phyloP scores from a whole-genome alignment of 2,797 vertebrate genomes.

The Sebastes dallii region DNA sequence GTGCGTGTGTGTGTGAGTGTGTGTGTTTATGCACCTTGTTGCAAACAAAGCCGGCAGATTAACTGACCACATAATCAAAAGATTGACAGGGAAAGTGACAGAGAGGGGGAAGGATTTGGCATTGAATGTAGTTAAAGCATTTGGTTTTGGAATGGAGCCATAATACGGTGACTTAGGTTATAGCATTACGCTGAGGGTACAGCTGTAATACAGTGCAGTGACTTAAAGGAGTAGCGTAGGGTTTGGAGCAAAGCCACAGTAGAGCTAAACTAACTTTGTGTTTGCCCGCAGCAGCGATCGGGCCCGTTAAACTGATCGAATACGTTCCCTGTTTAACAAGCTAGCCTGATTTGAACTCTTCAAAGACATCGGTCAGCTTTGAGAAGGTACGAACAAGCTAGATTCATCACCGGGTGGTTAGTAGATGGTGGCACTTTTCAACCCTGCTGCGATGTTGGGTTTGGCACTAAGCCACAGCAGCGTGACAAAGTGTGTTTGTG shows the following conservation, averaged over 20 bases:
- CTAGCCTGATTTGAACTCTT: background rate
- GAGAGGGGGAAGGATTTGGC: constrained; percentile 37
- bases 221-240: background rate
- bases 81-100: constrained; percentile 31
- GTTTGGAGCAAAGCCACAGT: constrained; percentile 11
- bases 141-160: constrained; percentile 49
- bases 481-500: constrained; percentile 2
- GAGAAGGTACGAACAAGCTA: background rate
- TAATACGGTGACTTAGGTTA: constrained; percentile 21
- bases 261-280: background rate
- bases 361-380: background rate
- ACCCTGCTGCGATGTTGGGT: constrained; percentile 24
- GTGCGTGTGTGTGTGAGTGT: background rate
- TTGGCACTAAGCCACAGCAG: constrained; percentile 30
- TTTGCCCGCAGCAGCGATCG: background rate
- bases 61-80: constrained; percentile 52
- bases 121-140: constrained; percentile 35
- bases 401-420: background rate
- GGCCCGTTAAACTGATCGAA: background rate
- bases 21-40: constrained; percentile 35
- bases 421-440: constrained; percentile 18
- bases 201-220: constrained; percentile 15
- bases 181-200: constrained; percentile 20
- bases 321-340: background rate
- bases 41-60: constrained; percentile 44